Percentiles rank a stretch among this genome's conserved stretches.
Conservation (phyloP, 2,888 invertebrate species). For the Perdita meconis region DNA sequence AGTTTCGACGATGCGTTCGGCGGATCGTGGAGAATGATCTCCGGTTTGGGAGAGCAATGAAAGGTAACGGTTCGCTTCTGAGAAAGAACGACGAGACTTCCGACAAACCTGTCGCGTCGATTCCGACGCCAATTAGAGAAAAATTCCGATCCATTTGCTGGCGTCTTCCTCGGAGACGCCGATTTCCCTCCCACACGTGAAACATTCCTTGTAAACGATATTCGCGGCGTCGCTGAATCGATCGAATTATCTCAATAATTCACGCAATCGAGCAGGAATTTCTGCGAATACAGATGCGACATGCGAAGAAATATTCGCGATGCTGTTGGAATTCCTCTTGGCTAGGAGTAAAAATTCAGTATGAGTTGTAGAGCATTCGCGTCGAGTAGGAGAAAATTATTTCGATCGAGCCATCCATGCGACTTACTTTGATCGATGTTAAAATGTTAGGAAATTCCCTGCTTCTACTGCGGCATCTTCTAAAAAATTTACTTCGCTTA, state of each 20-base stretch:
- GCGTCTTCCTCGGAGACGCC: constrained; percentile 9
- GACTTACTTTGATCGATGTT: too few relatives aligned
- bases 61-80: too few relatives aligned
- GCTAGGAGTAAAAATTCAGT: too few relatives aligned
- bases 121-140: constrained; percentile 39
- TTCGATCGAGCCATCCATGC: too few relatives aligned
- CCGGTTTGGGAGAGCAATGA: too few relatives aligned
- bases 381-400: too few relatives aligned
- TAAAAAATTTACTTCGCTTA: too few relatives aligned
- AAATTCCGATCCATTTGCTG: constrained; percentile 19
- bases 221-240: constrained; percentile 27
- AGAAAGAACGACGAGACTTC: neutral
- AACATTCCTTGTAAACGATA: constrained; percentile 37
- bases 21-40: too few relatives aligned
- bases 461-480: too few relatives aligned
- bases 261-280: neutral
- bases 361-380: too few relatives aligned
- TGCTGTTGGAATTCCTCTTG: neutral
- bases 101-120: constrained; percentile 27
- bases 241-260: constrained; percentile 36
- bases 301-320: neutral
- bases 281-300: constrained; percentile 6
- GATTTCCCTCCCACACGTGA: constrained; percentile 24
- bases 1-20: neutral
- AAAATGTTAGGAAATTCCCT: too few relatives aligned